Evolutionary conservation across 2,888 invertebrate species (phyloP), one percentile per base, ranked within the genome.

Genomic region (Euplagia quadripunctaria): DNA sequence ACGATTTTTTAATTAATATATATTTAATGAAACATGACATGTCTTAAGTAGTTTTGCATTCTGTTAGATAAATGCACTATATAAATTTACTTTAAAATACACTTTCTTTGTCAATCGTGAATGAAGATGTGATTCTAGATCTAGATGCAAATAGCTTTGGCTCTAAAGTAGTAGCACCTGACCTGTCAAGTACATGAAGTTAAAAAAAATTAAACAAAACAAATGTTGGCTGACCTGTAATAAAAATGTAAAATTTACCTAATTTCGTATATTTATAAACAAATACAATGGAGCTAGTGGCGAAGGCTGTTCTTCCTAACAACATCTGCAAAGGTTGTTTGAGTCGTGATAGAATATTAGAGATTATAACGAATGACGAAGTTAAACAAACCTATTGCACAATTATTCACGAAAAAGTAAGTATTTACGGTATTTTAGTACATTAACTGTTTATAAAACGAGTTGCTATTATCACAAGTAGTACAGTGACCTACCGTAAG

Each of bases 241-340:
- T 46, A 14, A 64, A 55, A 52, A 70, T 71, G 58, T 41, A n/a
- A 66, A 65, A 61, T 43, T 49, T 17, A 42, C 14, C 8, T 17
- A 42, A 17, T 16, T 65, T 46, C 0, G 41, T 42, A 20, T 65
- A 52, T 51, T 51, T 64, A 31, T 6, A 41, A 42, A 65, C 17
- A 66, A 65, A 52, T 31, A 46, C 11, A 9, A 74, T 74, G 73
- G 73, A 67, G 17, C 2, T n/a, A 55, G 63, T 55, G 8, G 17
- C 20, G 42, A 49, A 16, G 14, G 61, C 17, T 52, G n/a, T 31
- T 4, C 63, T 12, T 51, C 55, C 63, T 16, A 43, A 69, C 9
- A 43, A 16, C 41, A 31, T 70, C 4, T 75, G 75, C 43, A 67
- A 52, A 9, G 75, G 72, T 42, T 75, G 75, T 42, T 51, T 75